Evolutionary conservation across 2,797 vertebrate species (phyloP).

Genomic region (Betta splendens): DNA sequence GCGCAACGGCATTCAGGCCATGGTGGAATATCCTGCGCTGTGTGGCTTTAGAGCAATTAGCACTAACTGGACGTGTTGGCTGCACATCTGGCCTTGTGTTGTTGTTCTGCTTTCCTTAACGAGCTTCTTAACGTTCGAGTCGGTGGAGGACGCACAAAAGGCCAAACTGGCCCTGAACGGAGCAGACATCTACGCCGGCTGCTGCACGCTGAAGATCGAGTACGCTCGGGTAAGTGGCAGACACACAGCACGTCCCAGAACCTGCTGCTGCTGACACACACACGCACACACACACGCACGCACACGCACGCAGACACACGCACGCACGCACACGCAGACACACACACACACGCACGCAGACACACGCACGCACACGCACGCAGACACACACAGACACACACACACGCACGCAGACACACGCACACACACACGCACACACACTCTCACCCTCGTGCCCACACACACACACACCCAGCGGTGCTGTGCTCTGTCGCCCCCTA

Average conservation of each 20-base stretch:
- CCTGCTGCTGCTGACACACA: constrained; percentile 16
- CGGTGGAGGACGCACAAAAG: constrained; percentile 91
- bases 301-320: too few relatives aligned
- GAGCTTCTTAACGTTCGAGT: constrained; percentile 83
- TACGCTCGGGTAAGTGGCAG: constrained; percentile 93
- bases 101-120: constrained; percentile 83
- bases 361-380: constrained; percentile 43
- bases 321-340: too few relatives aligned
- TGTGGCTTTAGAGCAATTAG: too few relatives aligned
- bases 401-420: constrained; percentile 31
- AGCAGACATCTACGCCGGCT: constrained; percentile 95
- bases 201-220: constrained; percentile 96
- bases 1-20: constrained; percentile 95
- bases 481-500: constrained; percentile 77
- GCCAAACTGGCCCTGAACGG: constrained; percentile 94
- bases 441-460: too few relatives aligned
- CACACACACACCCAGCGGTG: constrained; percentile 63
- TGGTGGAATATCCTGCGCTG: constrained; percentile 93
- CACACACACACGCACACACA: constrained; percentile 26
- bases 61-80: not conserved
- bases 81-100: constrained; percentile 23
- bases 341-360: too few relatives aligned
- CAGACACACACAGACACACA: constrained; percentile 47
- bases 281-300: constrained; percentile 31
- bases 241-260: constrained; percentile 30